Evolutionary conservation across 1,140 invertebrate species (phyloP).

Genomic region (Nymphalis io): DNA sequence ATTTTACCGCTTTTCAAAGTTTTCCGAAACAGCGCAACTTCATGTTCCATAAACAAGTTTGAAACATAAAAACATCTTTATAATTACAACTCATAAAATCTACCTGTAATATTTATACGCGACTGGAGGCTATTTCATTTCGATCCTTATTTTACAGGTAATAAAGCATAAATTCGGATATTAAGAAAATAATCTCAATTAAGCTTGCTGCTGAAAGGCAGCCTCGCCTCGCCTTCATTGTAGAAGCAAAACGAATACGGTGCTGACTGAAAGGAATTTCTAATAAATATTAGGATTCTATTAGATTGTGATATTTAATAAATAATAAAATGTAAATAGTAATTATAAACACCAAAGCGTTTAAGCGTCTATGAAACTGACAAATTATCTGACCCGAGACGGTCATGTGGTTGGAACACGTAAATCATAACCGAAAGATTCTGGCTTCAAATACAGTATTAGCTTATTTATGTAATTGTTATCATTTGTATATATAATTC

Average conservation of each 20-base stretch:
- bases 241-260: conserved; percentile 2
- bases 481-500: too few species aligned
- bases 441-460: too few species aligned
- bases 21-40: not conserved
- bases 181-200: not conserved
- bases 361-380: too few species aligned
- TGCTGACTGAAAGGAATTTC: conserved; percentile 8
- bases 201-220: conserved; percentile 1
- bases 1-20: not conserved
- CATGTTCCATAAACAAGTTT: conserved; percentile 17
- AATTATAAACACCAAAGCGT: too few species aligned
- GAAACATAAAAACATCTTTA: conserved; percentile 16
- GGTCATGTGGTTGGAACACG: too few species aligned
- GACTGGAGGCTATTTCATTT: not conserved
- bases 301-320: too few species aligned
- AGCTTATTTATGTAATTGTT: too few species aligned
- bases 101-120: not conserved
- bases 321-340: too few species aligned
- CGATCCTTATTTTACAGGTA: not conserved
- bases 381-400: too few species aligned
- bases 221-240: conserved; percentile 2
- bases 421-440: too few species aligned
- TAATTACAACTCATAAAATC: conserved; percentile 20
- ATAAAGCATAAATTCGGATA: not conserved
- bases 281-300: conserved; percentile 2